Evolutionary conservation across 2,113 vertebrate species (phyloP).

Genomic region (Pseudorectes ferrugineus): DNA sequence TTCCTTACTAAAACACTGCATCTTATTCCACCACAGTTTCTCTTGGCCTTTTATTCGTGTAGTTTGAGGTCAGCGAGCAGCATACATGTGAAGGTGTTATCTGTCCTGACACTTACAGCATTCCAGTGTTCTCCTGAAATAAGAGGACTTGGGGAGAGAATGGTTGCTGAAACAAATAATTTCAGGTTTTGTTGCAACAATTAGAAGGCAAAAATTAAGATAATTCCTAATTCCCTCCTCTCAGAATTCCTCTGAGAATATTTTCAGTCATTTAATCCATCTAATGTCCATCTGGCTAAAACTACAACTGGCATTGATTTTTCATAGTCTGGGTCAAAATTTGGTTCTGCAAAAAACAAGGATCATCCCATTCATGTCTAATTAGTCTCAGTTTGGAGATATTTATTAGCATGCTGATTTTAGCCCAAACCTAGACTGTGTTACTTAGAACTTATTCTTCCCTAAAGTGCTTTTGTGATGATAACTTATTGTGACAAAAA

Average conservation of each 20-base stretch:
- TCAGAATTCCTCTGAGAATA: neutral
- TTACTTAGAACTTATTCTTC: constrained; percentile 28
- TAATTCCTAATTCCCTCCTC: neutral
- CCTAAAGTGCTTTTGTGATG: constrained; percentile 41
- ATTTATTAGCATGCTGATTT: neutral
- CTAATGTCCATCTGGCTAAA: neutral
- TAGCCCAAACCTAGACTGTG: neutral
- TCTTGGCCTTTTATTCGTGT: constrained; percentile 47
- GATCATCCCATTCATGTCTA: neutral
- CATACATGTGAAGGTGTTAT: constrained; percentile 45
- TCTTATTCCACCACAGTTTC: constrained; percentile 31
- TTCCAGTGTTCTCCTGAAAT: constrained; percentile 38
- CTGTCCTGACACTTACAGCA: neutral
- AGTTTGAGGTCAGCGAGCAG: constrained; percentile 54
- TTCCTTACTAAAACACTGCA: constrained; percentile 42
- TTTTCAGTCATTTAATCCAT: neutral
- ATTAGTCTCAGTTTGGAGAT: neutral
- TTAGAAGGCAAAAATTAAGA: neutral
- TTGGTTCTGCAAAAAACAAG: neutral
- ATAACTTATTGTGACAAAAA: constrained; percentile 28
- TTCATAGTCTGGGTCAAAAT: neutral
- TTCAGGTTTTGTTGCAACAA: neutral
- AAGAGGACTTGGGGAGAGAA: neutral
- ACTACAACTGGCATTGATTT: neutral
- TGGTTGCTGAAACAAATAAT: neutral